Conservation (phyloP, 1,140 invertebrate genomes). For the Saccostrea glomerata region DNA sequence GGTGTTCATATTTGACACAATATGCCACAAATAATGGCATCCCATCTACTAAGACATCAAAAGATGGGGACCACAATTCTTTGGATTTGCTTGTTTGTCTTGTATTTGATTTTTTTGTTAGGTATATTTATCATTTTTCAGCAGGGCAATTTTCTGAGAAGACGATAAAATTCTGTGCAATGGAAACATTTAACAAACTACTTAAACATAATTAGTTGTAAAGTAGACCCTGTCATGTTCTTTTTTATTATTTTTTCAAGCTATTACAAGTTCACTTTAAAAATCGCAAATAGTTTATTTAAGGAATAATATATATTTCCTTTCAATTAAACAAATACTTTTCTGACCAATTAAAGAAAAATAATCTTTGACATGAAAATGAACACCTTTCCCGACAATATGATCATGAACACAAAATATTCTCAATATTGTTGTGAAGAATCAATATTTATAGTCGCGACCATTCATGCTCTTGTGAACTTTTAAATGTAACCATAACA, state of each 20-base stretch:
- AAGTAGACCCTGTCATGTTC: not conserved
- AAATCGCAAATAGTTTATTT: not conserved
- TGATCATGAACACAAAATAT: not conserved
- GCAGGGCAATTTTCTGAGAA: too few species aligned
- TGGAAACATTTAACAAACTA: too few species aligned
- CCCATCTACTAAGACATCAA: too few species aligned
- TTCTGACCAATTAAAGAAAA: constrained; percentile 14
- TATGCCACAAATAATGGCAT: too few species aligned
- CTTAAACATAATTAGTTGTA: too few species aligned
- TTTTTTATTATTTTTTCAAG: not conserved
- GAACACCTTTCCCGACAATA: not conserved
- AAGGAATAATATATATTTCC: not conserved
- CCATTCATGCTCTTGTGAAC: constrained; percentile 5
- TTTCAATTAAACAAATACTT: constrained; percentile 4
- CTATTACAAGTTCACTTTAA: not conserved
- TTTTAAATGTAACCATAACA: constrained; percentile 37
- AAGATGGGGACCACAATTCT: too few species aligned
- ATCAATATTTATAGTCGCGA: constrained; percentile 21
- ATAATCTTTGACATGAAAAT: constrained; percentile 1
- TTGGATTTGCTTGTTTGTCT: too few species aligned
- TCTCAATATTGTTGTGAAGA: not conserved
- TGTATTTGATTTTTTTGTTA: too few species aligned
- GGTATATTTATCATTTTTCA: too few species aligned
- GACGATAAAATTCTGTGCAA: too few species aligned
- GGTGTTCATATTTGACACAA: too few species aligned